Evolutionary conservation across 2,113 vertebrate genomes (phyloP).

Genomic region (Mirounga angustirostris): DNA sequence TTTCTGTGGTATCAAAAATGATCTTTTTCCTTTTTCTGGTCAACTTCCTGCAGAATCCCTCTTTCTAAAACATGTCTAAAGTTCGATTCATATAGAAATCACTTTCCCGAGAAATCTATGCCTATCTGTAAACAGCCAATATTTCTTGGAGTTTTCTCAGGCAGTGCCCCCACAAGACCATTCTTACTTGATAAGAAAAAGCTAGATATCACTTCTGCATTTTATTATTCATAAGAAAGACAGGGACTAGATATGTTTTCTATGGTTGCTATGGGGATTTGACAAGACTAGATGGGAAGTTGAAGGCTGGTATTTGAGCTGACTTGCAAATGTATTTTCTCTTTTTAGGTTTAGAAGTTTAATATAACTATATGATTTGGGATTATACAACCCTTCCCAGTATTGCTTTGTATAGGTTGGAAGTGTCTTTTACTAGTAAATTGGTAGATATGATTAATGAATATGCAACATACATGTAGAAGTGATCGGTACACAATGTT

Average conservation of each 20-base stretch:
- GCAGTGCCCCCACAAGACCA: neutral
- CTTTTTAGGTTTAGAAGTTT: constrained; percentile 9
- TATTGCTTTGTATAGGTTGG: neutral
- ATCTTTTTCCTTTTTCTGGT: neutral
- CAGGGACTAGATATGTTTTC: neutral
- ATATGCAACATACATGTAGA: neutral
- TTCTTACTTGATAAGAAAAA: constrained; percentile 43
- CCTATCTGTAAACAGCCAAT: neutral
- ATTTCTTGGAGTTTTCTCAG: neutral
- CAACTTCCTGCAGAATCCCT: neutral
- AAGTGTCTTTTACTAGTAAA: neutral
- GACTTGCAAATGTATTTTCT: constrained; percentile 49
- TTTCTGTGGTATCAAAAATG: neutral
- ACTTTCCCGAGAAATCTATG: neutral
- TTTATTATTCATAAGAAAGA: constrained; percentile 44
- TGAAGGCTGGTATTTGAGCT: neutral
- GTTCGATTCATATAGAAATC: neutral
- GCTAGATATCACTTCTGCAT: neutral
- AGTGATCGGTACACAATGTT: neutral
- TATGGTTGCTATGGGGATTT: constrained; percentile 25
- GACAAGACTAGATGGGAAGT: constrained; percentile 33
- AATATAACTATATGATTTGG: neutral
- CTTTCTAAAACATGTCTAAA: constrained; percentile 33
- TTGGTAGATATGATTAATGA: neutral
- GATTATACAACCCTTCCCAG: neutral